Conservation (phyloP, 2,888 invertebrate genomes). For the Meiosimyza decipiens region DNA sequence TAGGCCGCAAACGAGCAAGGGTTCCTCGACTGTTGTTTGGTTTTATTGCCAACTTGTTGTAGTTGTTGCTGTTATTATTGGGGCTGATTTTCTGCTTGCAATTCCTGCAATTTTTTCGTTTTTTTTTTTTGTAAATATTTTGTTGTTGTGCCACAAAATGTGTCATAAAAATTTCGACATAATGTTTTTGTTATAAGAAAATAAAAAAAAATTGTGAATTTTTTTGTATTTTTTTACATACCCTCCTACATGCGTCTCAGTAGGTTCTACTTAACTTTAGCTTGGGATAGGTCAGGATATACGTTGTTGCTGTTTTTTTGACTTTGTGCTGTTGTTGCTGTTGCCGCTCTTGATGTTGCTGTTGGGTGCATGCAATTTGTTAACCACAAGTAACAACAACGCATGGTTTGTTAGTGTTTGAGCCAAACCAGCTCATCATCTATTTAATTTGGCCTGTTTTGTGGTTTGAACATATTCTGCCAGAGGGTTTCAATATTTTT, state of each 20-base stretch:
- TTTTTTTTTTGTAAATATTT: slow-evolving; percentile 36
- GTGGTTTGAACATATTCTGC: slow-evolving; percentile 6
- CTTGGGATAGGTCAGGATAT: slow-evolving; percentile 59
- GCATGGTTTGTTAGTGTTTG: slow-evolving; percentile 19
- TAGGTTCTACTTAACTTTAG: slow-evolving; percentile 54
- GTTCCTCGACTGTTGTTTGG: slow-evolving; percentile 10
- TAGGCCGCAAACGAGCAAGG: slow-evolving; percentile 21
- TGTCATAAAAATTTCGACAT: slow-evolving; percentile 55
- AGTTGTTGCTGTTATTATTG: slow-evolving; percentile 37
- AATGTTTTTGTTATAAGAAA: slow-evolving; percentile 25
- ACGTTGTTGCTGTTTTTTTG: slow-evolving; percentile 21
- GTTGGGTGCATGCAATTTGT: neutral
- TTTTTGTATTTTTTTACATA: neutral
- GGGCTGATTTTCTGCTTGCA: slow-evolving; percentile 19
- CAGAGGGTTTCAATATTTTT: neutral
- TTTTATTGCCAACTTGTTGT: slow-evolving; percentile 28
- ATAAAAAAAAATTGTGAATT: neutral
- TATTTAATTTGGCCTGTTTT: slow-evolving; percentile 18
- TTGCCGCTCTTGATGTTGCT: neutral
- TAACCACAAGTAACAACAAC: slow-evolving; percentile 15
- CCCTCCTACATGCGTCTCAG: slow-evolving; percentile 27
- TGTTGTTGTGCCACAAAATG: slow-evolving; percentile 41
- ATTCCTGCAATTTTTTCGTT: slow-evolving; percentile 13
- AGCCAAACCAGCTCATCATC: neutral
- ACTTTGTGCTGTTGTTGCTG: neutral